Base-by-base conservation (phyloP, 2,888 invertebrate species). In the Neoascia interrupta region DNA sequence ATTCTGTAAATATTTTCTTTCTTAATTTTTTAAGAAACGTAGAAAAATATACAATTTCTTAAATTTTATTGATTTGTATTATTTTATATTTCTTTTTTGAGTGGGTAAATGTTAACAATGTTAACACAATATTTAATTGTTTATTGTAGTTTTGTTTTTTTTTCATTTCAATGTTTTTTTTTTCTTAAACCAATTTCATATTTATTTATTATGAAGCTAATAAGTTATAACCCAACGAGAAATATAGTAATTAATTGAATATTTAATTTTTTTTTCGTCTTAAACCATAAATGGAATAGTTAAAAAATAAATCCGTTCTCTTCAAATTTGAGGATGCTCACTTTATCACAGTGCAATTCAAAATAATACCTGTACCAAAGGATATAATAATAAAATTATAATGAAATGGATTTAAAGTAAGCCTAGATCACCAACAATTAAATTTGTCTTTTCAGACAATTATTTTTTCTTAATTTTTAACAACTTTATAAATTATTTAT, bases 31-130 rank as follows among this genome's bases (percentile, higher is more conserved):
- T 41, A 58, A 47, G 47, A 72, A 76, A 72, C 72, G 72, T 76
- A 72, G 64, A 76, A 72, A 76, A 76, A 76, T 76, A 76, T 76
- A 58, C 69, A 76, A 70, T 64, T n/a, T 10, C 34, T 53, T 64
- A 58, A 8, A 31, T 26, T 26, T 61, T 18, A 11, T 13, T 31
- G 26, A 8, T 26, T 18, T 18, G 15, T 18, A 13, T 49, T 21
- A 15, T 49, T 36, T 41, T 18, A 10, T 41, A 18, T 18, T 10
- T 18, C 16, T 26, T 26, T 26, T 8, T 26, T 26, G 5, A 5
- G 26, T 26, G 26, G 8, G 8, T 26, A 26, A 5, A 4, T 26
- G 26, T 4, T 5, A 5, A 26, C 26, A 26, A 8, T 26, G 8
- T 26, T 4, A 18, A 18, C 1, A 41, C 8, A 10, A 18, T 18